Base-by-base conservation (phyloP, 2,113 vertebrate species). In the Chrysemys picta region DNA sequence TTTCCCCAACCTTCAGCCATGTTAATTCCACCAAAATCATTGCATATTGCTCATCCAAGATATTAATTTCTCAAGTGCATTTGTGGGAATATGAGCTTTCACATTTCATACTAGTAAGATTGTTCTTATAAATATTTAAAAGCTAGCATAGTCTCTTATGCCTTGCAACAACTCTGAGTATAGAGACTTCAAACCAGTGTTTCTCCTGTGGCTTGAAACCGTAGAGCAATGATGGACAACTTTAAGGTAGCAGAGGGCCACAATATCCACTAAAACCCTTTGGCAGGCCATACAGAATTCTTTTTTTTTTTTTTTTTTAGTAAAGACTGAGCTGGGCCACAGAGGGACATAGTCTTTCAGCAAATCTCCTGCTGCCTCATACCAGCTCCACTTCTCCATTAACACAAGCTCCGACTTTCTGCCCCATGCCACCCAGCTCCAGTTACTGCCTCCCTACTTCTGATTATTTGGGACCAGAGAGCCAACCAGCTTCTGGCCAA, bases 81-180 rank as follows among this genome's bases (percentile, higher is more conserved):
- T 89, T 12, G 10, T 19, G 83, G 29, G 27, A 95, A 89, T 84
- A 91, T 0, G 6, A 12, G 9, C 57, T 95, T 94, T 86, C 81
- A 50, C 1, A 2, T 89, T 93, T 57, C 85, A 82, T 54, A 22
- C 76, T 88, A 84, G 83, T 78, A 50, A 65, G 16, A 82, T 88
- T 2, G 0, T 69, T 94, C 79, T 85, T 93, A 83, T 72, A 47
- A 57, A 81, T 31, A 93, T 19, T 95, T 91, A 91, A 94, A 96
- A 69, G 16, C 17, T 69, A n/a, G 62, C 35, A n/a, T 19, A 69
- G 31, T 69, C 35, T 69, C 62, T 69, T 69, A 69, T n/a, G 35
- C 62, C 29, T 65, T 56, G 47, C 65, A 49, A 42, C 3, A 1
- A 89, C 79, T 91, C n/a, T 87, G 49, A 95, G 38, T 25, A 89